Percentiles rank a stretch among this genome's conserved stretches.
Conservation (phyloP, 2,888 invertebrate genomes). For the Amblyjoppa fuscipennis region DNA sequence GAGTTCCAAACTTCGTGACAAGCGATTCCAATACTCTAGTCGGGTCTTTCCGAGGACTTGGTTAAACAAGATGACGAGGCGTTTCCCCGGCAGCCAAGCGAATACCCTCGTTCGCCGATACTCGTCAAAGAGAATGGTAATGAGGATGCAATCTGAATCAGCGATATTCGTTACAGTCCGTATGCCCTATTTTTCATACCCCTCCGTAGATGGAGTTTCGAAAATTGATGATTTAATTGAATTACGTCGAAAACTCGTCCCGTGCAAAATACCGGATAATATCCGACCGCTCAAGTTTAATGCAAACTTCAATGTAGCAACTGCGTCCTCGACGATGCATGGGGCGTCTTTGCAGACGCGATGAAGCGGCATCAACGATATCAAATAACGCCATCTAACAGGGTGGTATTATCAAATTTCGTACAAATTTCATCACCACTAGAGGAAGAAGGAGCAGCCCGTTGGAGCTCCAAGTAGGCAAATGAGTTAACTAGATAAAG, state of each 20-base stretch:
- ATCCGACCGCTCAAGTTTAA: not conserved
- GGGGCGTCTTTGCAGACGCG: not conserved
- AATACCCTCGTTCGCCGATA: not conserved
- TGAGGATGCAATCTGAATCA: not conserved
- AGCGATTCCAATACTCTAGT: not conserved
- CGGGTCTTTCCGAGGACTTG: not conserved
- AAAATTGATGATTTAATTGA: not conserved
- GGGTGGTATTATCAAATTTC: conserved; percentile 30
- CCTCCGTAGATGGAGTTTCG: not conserved
- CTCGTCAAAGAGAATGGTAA: not conserved
- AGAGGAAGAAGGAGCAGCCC: conserved; percentile 23
- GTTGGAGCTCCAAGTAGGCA: conserved; percentile 33
- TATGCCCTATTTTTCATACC: not conserved
- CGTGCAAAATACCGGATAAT: not conserved
- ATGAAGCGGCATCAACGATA: conserved; percentile 16
- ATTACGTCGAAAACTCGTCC: not conserved
- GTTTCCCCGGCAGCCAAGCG: not conserved
- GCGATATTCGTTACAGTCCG: not conserved
- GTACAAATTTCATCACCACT: conserved; percentile 37
- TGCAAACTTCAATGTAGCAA: not conserved
- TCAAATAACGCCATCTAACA: conserved; percentile 35
- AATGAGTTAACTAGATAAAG: conserved; percentile 41
- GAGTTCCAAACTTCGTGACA: not conserved
- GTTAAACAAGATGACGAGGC: not conserved
- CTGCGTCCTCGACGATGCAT: not conserved